A percentile compares a stretch with the other conserved stretches of the same genome.
Conservation (phyloP, 2,113 vertebrate species). For the Lepisosteus oculatus region DNA sequence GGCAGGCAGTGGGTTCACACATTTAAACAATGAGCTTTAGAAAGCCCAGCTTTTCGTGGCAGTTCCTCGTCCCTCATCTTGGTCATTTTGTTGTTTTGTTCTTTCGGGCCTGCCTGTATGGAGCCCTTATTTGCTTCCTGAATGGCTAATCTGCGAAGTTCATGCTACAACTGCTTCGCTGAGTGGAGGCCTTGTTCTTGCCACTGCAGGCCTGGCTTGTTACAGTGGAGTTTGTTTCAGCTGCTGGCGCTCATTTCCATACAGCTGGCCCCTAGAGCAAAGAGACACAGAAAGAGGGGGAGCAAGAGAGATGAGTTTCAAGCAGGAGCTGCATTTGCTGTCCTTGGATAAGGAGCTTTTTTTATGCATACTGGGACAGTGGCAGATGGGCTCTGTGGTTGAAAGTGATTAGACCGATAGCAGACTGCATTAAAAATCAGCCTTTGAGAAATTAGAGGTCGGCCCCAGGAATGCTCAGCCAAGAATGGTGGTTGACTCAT, state of each 20-base stretch:
- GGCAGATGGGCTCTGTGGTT: constrained; percentile 88
- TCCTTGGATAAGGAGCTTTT: constrained; percentile 65
- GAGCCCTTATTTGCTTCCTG: constrained; percentile 71
- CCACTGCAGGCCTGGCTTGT: constrained; percentile 78
- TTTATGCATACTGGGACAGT: constrained; percentile 40
- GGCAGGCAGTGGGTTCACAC: constrained; percentile 18
- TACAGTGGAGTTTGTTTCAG: constrained; percentile 80
- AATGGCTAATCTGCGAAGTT: constrained; percentile 88
- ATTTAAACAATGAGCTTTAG: constrained; percentile 28
- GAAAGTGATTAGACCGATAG: constrained; percentile 77
- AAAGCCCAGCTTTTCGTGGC: constrained; percentile 19
- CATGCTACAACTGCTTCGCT: constrained; percentile 76
- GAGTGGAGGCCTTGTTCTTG: constrained; percentile 80
- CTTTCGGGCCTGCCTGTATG: constrained; percentile 49
- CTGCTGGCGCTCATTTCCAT: constrained; percentile 92
- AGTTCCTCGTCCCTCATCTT: constrained; percentile 31
- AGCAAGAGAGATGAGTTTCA: too few species aligned
- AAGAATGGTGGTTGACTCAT: constrained; percentile 49
- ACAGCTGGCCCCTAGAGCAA: constrained; percentile 91
- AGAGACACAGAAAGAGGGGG: constrained; percentile 66
- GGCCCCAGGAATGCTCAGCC: constrained; percentile 67
- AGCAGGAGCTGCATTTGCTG: constrained; percentile 73
- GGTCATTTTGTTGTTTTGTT: constrained; percentile 44
- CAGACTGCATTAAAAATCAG: constrained; percentile 76
- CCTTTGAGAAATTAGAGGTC: constrained; percentile 78